Percentiles rank a stretch among this genome's conserved stretches.
Evolutionary conservation across 2,113 vertebrate genomes (phyloP).

Genomic region (Sigmodon hispidus): DNA sequence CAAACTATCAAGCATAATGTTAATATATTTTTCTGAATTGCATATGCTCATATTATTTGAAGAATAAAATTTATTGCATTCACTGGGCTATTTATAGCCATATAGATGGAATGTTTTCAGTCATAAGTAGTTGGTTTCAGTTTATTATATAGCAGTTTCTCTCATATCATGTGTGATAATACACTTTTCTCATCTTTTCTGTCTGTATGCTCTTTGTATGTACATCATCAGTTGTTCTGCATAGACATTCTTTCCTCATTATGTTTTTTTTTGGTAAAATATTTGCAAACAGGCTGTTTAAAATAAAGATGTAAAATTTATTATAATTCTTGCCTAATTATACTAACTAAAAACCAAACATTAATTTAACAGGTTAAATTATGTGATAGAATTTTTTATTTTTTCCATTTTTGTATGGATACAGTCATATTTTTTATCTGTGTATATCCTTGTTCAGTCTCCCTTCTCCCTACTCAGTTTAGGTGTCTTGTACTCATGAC

Average conservation of each 20-base stretch:
- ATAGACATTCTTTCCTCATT: not conserved
- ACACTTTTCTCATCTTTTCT: not conserved
- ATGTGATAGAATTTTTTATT: not conserved
- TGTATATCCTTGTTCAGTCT: no score
- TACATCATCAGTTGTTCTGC: not conserved
- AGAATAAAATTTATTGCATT: not conserved
- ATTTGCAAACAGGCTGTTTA: not conserved
- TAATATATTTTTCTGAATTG: not conserved
- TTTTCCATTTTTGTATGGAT: no score
- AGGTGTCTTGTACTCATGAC: not conserved
- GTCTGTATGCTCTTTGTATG: not conserved
- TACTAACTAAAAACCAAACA: not conserved
- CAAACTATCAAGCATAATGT: not conserved
- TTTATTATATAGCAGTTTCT: not conserved
- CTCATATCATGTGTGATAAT: not conserved
- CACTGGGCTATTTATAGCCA: not conserved
- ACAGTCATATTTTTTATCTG: no score
- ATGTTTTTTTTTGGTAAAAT: not conserved
- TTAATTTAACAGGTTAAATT: not conserved
- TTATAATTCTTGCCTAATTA: not conserved
- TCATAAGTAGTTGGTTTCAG: no score
- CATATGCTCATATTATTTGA: not conserved
- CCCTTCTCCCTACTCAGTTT: no score
- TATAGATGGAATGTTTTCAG: no score
- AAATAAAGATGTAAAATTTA: conserved; percentile 4